Evolutionary conservation across 2,113 vertebrate genomes (phyloP).

Genomic region (Myotis brandtii): DNA sequence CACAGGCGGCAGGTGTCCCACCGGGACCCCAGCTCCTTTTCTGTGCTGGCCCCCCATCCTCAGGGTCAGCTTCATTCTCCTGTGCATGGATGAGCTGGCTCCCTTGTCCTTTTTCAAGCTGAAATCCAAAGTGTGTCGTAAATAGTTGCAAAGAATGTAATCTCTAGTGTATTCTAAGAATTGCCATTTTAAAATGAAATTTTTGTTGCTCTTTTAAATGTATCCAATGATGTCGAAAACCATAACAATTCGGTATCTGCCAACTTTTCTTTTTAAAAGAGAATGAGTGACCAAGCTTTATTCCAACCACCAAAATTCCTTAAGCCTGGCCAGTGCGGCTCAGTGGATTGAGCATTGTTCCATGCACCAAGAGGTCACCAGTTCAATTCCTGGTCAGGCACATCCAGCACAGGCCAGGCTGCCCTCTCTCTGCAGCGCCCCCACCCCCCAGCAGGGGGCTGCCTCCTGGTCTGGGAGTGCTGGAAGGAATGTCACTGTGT

Average conservation of each 20-base stretch:
- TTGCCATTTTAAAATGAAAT: background rate
- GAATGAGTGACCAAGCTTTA: background rate
- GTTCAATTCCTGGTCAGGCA: no score
- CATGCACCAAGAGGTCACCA: no score
- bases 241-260: accelerated
- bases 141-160: background rate
- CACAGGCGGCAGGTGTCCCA: background rate
- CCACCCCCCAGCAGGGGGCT: background rate
- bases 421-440: background rate
- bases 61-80: accelerated
- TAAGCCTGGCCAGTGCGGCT: no score
- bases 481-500: background rate
- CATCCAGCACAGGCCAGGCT: background rate
- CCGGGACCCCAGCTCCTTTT: background rate
- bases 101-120: background rate
- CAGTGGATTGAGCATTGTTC: no score
- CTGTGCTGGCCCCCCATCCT: accelerated
- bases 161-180: background rate
- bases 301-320: background rate
- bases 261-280: background rate
- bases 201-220: background rate
- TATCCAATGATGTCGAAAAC: background rate
- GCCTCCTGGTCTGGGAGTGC: background rate
- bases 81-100: background rate
- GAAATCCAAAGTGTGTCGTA: background rate